Base-by-base conservation (phyloP, 37 sponge, comb jelly and placozoan species). In the Theonella swinhoei region DNA sequence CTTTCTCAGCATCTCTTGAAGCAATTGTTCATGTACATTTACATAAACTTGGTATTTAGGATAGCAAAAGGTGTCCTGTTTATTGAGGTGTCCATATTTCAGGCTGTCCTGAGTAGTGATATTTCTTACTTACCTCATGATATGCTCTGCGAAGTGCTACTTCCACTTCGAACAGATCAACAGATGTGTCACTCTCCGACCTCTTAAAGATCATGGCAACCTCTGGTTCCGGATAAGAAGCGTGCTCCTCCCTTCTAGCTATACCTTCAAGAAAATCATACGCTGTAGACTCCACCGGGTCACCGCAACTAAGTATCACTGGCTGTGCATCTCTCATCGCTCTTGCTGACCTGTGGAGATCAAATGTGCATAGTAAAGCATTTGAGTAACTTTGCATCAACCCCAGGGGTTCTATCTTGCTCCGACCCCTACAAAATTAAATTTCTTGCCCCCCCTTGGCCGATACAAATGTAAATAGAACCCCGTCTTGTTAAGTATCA, bases 181-280 rank as follows among this genome's bases (percentile, higher is more conserved):
- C 72, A 0, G 90, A 34, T 23, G 62, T 86, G 42, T 87, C 88
- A 68, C 41, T 75, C 30, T 86, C 87, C 20, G 89, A 75, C 31
- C 76, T 87, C 75, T 77, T 85, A 70, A 92, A 95, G 8, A 95
- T 92, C 92, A 91, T 91, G 31, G 87, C 87, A 19, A 95, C 92
- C 39, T 95, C 96, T 2, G 92, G 92, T 73, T 95, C 96, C 40
- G 92, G 92, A 42, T 86, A 88, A 36, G 43, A 24, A 9, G 76
- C 60, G 78, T 89, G 90, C 3, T 80, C 62, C 14, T 60, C 23
- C 29, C 96, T 64, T 37, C 74, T 72, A 22, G 87, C 85, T 39
- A 95, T 79, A 30, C 96, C 96, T 32, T 85, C 82, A 39, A 88
- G 54, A 42, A 72, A 83, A 66, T 88, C 89, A 62, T 88, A 88